Percentiles rank a stretch among this genome's conserved stretches.
Evolutionary conservation across 1,140 invertebrate genomes (phyloP).

Genomic region (Anoplolepis gracilipes): DNA sequence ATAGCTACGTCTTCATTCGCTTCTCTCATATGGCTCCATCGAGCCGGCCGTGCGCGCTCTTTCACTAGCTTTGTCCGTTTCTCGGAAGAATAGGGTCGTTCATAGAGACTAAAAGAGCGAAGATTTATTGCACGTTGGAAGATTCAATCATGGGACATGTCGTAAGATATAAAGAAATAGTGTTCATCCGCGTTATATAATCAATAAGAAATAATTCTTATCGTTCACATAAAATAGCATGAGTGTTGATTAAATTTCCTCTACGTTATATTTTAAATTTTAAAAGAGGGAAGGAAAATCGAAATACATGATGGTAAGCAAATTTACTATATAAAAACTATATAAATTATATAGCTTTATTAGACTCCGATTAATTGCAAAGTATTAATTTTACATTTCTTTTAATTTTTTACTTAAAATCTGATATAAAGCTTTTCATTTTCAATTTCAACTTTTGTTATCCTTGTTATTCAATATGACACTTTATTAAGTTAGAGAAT

Average conservation of each 20-base stretch:
- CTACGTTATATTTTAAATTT: neutral
- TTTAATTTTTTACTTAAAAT: no score
- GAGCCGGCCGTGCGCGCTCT: constrained; percentile 7
- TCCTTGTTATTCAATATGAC: no score
- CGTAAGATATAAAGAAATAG: neutral
- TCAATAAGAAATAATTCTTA: neutral
- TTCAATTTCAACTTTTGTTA: no score
- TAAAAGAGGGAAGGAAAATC: constrained; percentile 10
- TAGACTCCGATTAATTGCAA: neutral
- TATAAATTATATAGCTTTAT: neutral
- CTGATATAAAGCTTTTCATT: no score
- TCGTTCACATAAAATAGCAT: neutral
- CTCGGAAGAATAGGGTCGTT: constrained; percentile 21
- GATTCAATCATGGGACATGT: neutral
- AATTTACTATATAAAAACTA: neutral
- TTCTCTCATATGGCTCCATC: constrained; percentile 35
- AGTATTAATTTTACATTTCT: no score
- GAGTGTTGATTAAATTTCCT: neutral
- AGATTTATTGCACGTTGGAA: constrained; percentile 21
- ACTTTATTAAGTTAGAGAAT: no score
- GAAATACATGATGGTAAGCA: neutral
- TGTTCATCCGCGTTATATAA: constrained; percentile 32
- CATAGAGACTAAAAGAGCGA: constrained; percentile 23
- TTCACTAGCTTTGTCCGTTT: constrained; percentile 27
- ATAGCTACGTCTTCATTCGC: constrained; percentile 63